Evolutionary conservation across 2,888 invertebrate species (phyloP).

Genomic region (Bombylius discolor): DNA sequence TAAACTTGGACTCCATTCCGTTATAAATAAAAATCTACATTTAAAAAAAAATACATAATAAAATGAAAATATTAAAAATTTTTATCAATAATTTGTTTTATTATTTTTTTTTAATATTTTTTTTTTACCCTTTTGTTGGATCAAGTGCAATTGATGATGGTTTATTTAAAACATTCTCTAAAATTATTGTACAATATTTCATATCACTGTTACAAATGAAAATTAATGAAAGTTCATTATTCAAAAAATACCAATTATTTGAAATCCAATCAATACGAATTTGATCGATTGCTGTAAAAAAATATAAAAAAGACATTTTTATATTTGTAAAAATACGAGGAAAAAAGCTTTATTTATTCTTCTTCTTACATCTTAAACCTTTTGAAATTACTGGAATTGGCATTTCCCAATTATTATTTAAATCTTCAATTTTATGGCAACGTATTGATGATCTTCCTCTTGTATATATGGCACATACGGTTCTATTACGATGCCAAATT

Average conservation of each 20-base stretch:
- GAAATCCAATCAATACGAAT: conserved; percentile 75
- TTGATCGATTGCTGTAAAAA: conserved; percentile 51
- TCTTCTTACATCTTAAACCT: conserved; percentile 45
- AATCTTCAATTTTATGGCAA: conserved; percentile 53
- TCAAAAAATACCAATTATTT: conserved; percentile 75
- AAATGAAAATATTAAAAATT: not conserved
- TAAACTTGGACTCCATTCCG: conserved; percentile 55
- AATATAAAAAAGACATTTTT: not conserved
- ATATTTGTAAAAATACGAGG: conserved; percentile 3
- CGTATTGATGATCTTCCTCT: conserved; percentile 40
- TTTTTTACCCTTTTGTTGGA: conserved; percentile 51
- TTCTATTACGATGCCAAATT: conserved; percentile 52
- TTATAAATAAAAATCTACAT: conserved; percentile 57
- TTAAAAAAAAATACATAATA: not conserved
- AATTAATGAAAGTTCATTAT: conserved; percentile 52
- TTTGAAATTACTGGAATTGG: conserved; percentile 49
- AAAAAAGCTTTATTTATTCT: not conserved
- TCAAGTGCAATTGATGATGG: conserved; percentile 66
- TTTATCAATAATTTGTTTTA: not conserved
- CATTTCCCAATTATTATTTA: conserved; percentile 44
- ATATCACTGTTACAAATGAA: conserved; percentile 54
- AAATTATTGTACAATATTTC: conserved; percentile 52
- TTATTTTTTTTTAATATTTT: not conserved
- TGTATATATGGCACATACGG: conserved; percentile 60
- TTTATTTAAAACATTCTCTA: conserved; percentile 52